A percentile compares a stretch with the other conserved stretches of the same genome.
These are phyloP conservation scores for Alviniconcha marisindica DNA, from an alignment of 1,140 invertebrate species.

Conservation along the genomic window DNA sequence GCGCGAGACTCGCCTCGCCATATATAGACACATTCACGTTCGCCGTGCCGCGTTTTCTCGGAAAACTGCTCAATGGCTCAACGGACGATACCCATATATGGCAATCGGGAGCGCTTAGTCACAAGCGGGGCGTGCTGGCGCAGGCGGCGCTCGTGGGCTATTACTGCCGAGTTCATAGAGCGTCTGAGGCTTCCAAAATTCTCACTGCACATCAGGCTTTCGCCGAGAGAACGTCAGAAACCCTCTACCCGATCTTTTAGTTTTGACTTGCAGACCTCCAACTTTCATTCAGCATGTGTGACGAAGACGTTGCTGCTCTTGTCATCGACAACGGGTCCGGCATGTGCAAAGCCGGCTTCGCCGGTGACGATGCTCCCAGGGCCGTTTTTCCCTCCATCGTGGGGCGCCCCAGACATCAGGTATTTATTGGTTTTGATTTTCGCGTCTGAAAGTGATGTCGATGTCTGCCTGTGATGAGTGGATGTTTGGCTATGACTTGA, in stretches of 20 bases:
- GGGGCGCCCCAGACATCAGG: constrained; percentile 81
- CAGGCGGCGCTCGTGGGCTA: not conserved
- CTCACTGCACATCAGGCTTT: constrained; percentile 5
- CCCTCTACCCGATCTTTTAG: not conserved
- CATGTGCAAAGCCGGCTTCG: constrained; percentile 89
- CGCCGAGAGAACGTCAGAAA: not conserved
- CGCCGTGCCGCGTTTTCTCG: not conserved
- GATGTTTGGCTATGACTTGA: no score
- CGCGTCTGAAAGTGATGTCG: no score
- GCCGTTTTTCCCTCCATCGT: constrained; percentile 80
- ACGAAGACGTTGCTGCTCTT: constrained; percentile 87
- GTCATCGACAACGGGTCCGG: constrained; percentile 83
- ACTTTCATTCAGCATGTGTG: constrained; percentile 25
- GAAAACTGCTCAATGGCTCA: constrained; percentile 25
- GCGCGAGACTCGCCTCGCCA: constrained; percentile 1
- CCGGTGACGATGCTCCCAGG: constrained; percentile 89
- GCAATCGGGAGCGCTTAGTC: not conserved
- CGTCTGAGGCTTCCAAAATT: not conserved
- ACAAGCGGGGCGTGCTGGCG: not conserved
- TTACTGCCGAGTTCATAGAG: not conserved
- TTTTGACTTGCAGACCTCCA: not conserved
- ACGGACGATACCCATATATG: constrained; percentile 12
- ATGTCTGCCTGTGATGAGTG: no score
- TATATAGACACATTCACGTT: constrained; percentile 30
- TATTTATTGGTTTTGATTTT: not conserved